phyloP scores from a whole-genome alignment of 1,140 invertebrate species.

The Drosophila nannoptera region DNA sequence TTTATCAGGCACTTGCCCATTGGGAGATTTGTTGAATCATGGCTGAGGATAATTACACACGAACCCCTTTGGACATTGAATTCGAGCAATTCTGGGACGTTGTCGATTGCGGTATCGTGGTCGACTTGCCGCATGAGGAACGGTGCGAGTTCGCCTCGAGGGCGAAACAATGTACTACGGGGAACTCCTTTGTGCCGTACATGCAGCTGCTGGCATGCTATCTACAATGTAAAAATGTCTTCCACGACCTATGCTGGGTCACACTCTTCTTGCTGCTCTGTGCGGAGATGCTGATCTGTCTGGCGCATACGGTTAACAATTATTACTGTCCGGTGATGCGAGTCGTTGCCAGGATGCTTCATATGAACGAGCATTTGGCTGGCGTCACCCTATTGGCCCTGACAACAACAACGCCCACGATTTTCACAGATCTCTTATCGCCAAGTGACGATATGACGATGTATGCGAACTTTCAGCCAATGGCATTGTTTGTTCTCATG shows the following conservation, averaged over 20 bases:
- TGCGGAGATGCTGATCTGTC: background rate
- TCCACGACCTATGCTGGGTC: background rate
- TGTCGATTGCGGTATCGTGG: background rate
- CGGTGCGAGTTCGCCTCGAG: background rate
- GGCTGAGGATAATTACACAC: too few species aligned
- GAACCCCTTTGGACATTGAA: background rate
- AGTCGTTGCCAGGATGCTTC: background rate
- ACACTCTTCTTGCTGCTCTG: background rate
- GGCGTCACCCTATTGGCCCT: background rate
- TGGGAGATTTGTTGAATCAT: too few species aligned
- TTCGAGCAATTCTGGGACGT: background rate
- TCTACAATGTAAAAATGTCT: background rate
- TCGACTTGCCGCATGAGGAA: background rate
- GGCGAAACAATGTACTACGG: background rate
- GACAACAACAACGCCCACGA: too few species aligned
- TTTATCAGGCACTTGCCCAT: too few species aligned
- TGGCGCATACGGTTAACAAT: background rate
- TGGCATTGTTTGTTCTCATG: background rate
- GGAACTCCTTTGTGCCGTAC: background rate
- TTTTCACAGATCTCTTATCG: background rate
- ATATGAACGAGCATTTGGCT: conserved; percentile 9
- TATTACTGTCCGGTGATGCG: background rate
- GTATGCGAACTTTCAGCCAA: background rate
- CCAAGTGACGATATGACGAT: background rate
- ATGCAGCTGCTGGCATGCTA: background rate